phyloP scores from a whole-genome alignment of 2,797 vertebrate species.

The Cirrhinus molitorella region DNA sequence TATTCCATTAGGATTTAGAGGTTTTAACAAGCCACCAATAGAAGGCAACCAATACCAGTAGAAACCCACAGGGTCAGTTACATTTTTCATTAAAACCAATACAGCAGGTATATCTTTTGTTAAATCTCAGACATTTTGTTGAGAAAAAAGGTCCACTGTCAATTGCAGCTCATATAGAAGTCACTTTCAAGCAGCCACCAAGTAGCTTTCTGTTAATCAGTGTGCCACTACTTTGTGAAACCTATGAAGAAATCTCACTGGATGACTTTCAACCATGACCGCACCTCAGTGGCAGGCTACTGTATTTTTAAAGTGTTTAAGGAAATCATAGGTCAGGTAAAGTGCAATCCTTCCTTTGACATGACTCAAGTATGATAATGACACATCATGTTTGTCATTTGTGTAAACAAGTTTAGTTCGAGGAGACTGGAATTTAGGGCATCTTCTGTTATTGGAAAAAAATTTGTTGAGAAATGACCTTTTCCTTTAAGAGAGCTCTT shows the following conservation, averaged over 20 bases:
- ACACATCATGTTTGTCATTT: not conserved
- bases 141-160: too few relatives aligned
- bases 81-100: too few relatives aligned
- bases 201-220: too few relatives aligned
- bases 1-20: too few relatives aligned
- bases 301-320: not conserved
- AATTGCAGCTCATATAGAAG: too few relatives aligned
- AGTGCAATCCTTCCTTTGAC: not conserved
- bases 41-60: too few relatives aligned
- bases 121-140: too few relatives aligned
- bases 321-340: not conserved
- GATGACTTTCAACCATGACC: not conserved
- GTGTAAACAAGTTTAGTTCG: not conserved
- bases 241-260: not conserved
- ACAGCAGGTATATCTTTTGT: too few relatives aligned
- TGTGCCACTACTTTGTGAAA: not conserved
- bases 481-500: not conserved
- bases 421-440: not conserved
- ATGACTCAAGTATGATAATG: not conserved
- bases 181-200: not conserved
- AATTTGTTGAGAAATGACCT: not conserved
- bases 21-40: too few relatives aligned
- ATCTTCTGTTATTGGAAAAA: not conserved
- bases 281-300: not conserved
- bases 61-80: too few relatives aligned